Evolutionary conservation across 2,888 invertebrate genomes (phyloP), one percentile per base, ranked within the genome.

Genomic region (Cosmia pyralina): DNA sequence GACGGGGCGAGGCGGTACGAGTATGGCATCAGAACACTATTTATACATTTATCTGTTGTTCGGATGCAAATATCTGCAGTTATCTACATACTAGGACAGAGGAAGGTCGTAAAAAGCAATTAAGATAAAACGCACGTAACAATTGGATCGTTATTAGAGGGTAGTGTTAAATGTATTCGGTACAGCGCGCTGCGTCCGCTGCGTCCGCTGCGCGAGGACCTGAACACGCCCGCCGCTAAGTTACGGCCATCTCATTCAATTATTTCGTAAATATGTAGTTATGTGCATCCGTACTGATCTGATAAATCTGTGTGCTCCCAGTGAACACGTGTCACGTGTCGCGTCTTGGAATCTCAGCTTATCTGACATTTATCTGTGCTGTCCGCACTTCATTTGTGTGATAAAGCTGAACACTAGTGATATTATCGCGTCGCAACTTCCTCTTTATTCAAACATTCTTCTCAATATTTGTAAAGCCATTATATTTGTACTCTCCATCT

Each of bases 101-200:
- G 62, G 57, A 66, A 44, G 69, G 46, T 77, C 73, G 71, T 86
- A 75, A 85, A 79, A 82, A 77, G 67, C 77, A 82, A 85, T 85
- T 80, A 83, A 79, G 74, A 85, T 83, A 83, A 79, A 79, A 81
- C 17, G 41, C 50, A 77, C 73, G 74, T 46, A 75, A 73, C 75
- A 68, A 72, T 82, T 74, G 70, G 62, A 69, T 59, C 64, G 64
- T 72, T 73, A 72, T 60, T 77, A 73, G 69, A 68, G 66, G 77
- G 62, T 55, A n/a, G 72, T 71, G 85, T 58, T 72, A 38, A 57
- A 75, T 67, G 71, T 84, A 48, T 52, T 52, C 41, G 41, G 66
- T 22, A 13, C 55, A 41, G n/a, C 17, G 81, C 28, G 28, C 28
- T 28, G 38, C 38, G 38, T 2, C 48, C 48, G 34, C 19, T 28